Conservation (phyloP, 2,797 vertebrate genomes). For the Microctenopoma stevenorrisi region DNA sequence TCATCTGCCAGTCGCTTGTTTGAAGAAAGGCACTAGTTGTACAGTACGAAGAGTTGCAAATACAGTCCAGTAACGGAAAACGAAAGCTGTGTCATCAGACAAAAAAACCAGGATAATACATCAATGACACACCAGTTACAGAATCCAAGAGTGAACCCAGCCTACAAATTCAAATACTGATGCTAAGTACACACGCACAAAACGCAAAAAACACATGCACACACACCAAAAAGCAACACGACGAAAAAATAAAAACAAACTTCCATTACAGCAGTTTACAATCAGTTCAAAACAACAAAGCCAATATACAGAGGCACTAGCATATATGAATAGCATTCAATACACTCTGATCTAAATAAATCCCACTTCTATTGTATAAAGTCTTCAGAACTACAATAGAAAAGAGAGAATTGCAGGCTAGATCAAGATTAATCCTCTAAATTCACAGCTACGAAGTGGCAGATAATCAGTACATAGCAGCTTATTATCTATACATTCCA, state of each 20-base stretch:
- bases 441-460: constrained; percentile 99
- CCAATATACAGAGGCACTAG: constrained; percentile 85
- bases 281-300: constrained; percentile 96
- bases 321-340: constrained; percentile 79
- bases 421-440: constrained; percentile 96
- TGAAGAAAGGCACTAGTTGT: constrained; percentile 79
- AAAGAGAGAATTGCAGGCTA: constrained; percentile 91
- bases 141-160: constrained; percentile 93
- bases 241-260: constrained; percentile 84
- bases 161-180: constrained; percentile 93
- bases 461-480: constrained; percentile 98
- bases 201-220: constrained; percentile 38
- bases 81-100: constrained; percentile 57
- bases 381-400: constrained; percentile 88
- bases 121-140: constrained; percentile 89
- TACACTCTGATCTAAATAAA: constrained; percentile 82
- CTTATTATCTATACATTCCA: constrained; percentile 99
- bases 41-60: constrained; percentile 74
- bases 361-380: constrained; percentile 89
- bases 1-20: constrained; percentile 51
- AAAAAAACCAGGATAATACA: constrained; percentile 81
- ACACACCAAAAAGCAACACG: constrained; percentile 59
- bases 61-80: constrained; percentile 59
- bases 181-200: constrained; percentile 80
- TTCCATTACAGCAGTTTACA: constrained; percentile 99